Percentiles rank a stretch among this genome's conserved stretches.
Evolutionary conservation across 2,888 invertebrate genomes (phyloP).

Genomic region (Andrena trimmerana): DNA sequence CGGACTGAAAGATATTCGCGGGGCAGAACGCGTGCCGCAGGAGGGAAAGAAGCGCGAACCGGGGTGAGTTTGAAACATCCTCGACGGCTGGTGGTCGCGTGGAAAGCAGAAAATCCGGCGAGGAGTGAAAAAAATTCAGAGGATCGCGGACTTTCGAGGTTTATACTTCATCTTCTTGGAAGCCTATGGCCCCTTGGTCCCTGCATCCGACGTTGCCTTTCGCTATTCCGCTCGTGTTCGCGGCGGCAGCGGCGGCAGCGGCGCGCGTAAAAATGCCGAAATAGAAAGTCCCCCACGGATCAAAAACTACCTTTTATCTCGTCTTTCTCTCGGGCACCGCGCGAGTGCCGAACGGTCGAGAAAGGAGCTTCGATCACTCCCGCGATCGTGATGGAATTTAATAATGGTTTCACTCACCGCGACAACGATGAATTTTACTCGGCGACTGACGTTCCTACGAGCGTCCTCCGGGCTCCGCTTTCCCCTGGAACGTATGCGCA

Average conservation of each 20-base stretch:
- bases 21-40: not conserved
- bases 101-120: constrained; percentile 36
- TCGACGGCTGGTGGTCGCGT: not conserved
- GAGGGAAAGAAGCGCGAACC: constrained; percentile 36
- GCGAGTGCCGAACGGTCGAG: not conserved
- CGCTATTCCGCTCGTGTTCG: constrained; percentile 39
- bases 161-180: constrained; percentile 28
- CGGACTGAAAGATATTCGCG: not conserved
- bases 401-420: constrained; percentile 66
- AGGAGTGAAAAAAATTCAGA: constrained; percentile 16
- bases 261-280: constrained; percentile 71
- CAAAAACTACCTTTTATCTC: constrained; percentile 38
- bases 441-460: constrained; percentile 66
- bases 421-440: constrained; percentile 42
- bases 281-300: constrained; percentile 72
- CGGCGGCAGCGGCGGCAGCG: constrained; percentile 23
- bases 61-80: constrained; percentile 32
- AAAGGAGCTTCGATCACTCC: not conserved
- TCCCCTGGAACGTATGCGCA: constrained; percentile 74
- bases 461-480: constrained; percentile 62
- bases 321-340: not conserved
- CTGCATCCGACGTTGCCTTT: constrained; percentile 35
- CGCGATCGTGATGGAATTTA: constrained; percentile 16
- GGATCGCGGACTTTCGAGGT: constrained; percentile 54
- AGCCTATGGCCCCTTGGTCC: constrained; percentile 19